Evolutionary conservation across 2,113 vertebrate genomes (phyloP).

Genomic region (Cyprichromis sp.): DNA sequence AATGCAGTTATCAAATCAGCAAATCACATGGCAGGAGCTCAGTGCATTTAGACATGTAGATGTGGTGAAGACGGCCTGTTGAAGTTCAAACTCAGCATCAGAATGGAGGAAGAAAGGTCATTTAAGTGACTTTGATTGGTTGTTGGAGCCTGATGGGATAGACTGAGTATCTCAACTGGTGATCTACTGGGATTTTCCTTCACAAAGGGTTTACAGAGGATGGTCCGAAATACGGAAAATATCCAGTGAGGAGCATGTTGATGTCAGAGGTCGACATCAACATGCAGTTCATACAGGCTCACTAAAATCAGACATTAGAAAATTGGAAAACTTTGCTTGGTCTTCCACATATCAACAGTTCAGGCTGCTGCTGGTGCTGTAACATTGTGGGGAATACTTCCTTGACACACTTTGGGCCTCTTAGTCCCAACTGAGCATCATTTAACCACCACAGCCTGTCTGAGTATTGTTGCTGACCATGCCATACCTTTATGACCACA

Average conservation of each 20-base stretch:
- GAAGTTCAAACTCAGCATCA: neutral
- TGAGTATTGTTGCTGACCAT: neutral
- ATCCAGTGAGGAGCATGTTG: neutral
- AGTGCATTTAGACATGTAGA: slow-evolving; percentile 59
- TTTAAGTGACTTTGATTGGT: neutral
- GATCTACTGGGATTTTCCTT: neutral
- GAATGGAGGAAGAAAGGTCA: neutral
- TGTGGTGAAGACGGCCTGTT: neutral
- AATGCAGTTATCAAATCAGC: neutral
- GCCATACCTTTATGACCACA: neutral
- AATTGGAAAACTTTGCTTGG: neutral
- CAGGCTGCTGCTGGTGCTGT: neutral
- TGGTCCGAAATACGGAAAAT: neutral
- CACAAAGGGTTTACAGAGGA: neutral
- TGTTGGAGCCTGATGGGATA: neutral
- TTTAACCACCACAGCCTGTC: neutral
- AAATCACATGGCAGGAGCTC: neutral
- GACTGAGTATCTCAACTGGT: neutral
- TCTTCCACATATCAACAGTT: neutral
- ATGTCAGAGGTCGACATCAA: neutral
- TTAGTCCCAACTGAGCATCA: neutral
- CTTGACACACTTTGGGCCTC: neutral
- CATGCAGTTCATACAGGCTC: neutral
- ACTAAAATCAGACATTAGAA: neutral
- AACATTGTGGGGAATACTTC: neutral